Conservation (phyloP, 1,140 invertebrate genomes). For the Ylistrum balloti region DNA sequence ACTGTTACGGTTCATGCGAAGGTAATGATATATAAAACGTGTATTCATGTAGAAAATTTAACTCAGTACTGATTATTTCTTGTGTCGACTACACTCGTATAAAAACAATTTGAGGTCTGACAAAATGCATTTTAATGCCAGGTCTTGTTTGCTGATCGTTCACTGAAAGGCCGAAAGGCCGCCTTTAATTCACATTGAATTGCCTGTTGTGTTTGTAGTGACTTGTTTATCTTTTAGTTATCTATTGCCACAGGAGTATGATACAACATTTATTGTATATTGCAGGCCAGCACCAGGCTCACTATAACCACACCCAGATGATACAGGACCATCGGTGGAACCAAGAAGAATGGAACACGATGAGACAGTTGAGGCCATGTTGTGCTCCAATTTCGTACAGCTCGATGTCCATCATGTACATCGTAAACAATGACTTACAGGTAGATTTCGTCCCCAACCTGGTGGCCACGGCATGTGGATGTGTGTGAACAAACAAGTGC, state of each 20-base stretch:
- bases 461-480: slow-evolving; percentile 67
- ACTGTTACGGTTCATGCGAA: slow-evolving; percentile 93
- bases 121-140: neutral
- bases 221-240: no score
- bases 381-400: slow-evolving; percentile 68
- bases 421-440: slow-evolving; percentile 57
- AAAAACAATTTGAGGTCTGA: no score
- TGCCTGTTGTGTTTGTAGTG: no score
- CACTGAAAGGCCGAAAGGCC: no score
- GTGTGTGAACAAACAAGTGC: slow-evolving; percentile 57
- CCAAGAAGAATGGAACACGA: slow-evolving; percentile 44
- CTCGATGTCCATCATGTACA: slow-evolving; percentile 64
- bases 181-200: no score
- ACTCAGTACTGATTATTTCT: no score
- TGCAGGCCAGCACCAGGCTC: slow-evolving; percentile 58
- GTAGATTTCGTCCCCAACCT: slow-evolving; percentile 66
- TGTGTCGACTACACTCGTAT: no score
- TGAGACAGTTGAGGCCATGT: slow-evolving; percentile 61
- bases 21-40: slow-evolving; percentile 52
- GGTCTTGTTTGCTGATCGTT: no score
- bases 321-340: slow-evolving; percentile 61
- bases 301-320: slow-evolving; percentile 64
- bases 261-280: neutral
- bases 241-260: no score
- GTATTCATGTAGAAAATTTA: neutral